These are phyloP conservation scores for Dryomyza anilis DNA, from an alignment of 2,888 invertebrate species.

Conservation along the genomic window DNA sequence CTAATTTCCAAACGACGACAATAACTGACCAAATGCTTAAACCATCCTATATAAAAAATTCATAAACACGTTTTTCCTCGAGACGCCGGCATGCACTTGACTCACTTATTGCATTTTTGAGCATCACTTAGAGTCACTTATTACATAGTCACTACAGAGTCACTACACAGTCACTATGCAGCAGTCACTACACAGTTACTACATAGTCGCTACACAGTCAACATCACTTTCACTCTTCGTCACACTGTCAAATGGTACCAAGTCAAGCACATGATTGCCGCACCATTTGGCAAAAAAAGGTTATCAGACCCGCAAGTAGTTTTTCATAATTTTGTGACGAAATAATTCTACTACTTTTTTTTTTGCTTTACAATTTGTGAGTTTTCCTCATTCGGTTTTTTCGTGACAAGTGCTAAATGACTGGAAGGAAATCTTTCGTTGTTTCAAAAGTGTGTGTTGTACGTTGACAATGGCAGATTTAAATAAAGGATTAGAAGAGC, in stretches of 20 bases:
- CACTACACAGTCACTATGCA: too few species aligned
- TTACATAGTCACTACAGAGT: too few species aligned
- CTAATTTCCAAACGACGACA: neutral
- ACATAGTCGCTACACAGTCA: too few species aligned
- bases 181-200: too few species aligned
- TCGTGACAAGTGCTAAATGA: too few species aligned
- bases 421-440: too few species aligned
- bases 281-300: neutral
- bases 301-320: neutral
- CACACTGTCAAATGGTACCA: neutral
- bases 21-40: neutral
- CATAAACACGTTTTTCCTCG: neutral
- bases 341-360: neutral
- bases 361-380: too few species aligned
- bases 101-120: constrained; percentile 9
- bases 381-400: too few species aligned
- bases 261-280: constrained; percentile 1
- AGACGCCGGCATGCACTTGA: constrained; percentile 7
- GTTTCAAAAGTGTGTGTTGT: too few species aligned
- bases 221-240: neutral
- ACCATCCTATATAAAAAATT: neutral
- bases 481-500: too few species aligned
- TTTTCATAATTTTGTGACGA: neutral
- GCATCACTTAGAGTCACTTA: too few species aligned
- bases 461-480: too few species aligned